Base-by-base conservation (phyloP, 2,797 vertebrate genomes). In the Yasuhikotakia modesta region DNA sequence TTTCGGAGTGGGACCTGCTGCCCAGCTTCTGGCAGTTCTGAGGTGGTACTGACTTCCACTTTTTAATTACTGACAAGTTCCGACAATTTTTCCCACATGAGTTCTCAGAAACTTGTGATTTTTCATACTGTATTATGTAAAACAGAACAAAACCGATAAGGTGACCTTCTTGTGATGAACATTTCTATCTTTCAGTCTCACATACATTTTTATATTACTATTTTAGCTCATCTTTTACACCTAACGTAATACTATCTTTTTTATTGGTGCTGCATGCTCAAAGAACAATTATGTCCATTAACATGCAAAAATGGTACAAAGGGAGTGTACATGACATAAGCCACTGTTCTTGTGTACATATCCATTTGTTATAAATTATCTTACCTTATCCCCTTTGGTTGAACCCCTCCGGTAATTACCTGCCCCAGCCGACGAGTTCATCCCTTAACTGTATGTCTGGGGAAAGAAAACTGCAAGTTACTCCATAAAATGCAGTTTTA, bases 391-490 rank as follows among this genome's bases (percentile, higher is more conserved):
- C 70, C 70, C 88, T 53, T 86, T 90, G 60, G 64, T 43, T 45
- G 91, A 89, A 19, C 90, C 88, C 64, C 86, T 87, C 63, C 90
- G 88, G 86, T 92, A 93, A 87, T 90, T 91, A 53, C 91, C 88
- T n/a, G 72, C 91, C 68, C 92, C 92, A 70, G 92, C 92, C 45
- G 93, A 92, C 67, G 92, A 88, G 91, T 93, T 93, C 92, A 93
- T 94, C 86, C 80, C 88, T 76, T 81, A 72, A 61, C 17, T 8
- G 13, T 69, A 55, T 70, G 53, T 76, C 52, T 69, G 19, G 24
- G 17, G 68, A 19, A 60, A 17, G 74, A 58, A 72, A 71, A 22
- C 57, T 30, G 24, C 2, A 58, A 48, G 19, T 72, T 35, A 66
- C 45, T 58, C 53, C 30, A 43, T 67, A 19, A 16, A 30, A 46